Evolutionary conservation across 2,888 invertebrate species (phyloP), one percentile per base, ranked within the genome.

Genomic region (Nephrotoma appendiculata): DNA sequence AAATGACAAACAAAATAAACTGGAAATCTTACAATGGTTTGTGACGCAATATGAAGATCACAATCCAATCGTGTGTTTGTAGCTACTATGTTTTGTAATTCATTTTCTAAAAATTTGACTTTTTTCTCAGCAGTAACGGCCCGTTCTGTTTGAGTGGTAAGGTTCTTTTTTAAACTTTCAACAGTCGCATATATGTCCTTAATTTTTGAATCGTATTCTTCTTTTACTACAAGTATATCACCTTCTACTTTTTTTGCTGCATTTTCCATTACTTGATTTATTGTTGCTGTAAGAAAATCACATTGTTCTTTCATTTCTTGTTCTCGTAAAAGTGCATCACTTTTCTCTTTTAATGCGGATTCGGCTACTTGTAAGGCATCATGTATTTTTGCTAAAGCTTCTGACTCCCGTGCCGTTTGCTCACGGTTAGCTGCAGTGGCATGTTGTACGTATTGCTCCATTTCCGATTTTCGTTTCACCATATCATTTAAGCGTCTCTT

Each of bases 301-400:
- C 93, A 90, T 91, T 95, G 94, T 87, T 92, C 95, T 89, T 89
- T 90, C 4, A 92, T 90, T 85, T 90, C 88, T 84, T 90, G 90
- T 89, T 94, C 94, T 43, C 93, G 91, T 87, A 91, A 90, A 6
- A 93, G 88, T 5, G 93, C 93, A 2, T 92, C 91, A 87, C 93
- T 93, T 89, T 93, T 94, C 89, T 94, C 94, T n/a, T 90, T 90
- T 4, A 93, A 92, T 0, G 93, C 93, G 2, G 89, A 88, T 88
- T 94, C 94, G 42, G 93, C 93, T 0, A 94, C 88, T 48, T 91
- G 90, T 44, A 94, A 89, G 0, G 94, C 93, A 89, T 94, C 94
- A 6, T 92, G 92, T 2, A 94, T 92, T 89, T 94, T 94, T 6
- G 89, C 89, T 88, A 93, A 91, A 2, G 93, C 93, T 87, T 92